These are phyloP conservation scores for Deilephila elpenor DNA, from an alignment of 2,888 invertebrate species.

Conservation along the genomic window DNA sequence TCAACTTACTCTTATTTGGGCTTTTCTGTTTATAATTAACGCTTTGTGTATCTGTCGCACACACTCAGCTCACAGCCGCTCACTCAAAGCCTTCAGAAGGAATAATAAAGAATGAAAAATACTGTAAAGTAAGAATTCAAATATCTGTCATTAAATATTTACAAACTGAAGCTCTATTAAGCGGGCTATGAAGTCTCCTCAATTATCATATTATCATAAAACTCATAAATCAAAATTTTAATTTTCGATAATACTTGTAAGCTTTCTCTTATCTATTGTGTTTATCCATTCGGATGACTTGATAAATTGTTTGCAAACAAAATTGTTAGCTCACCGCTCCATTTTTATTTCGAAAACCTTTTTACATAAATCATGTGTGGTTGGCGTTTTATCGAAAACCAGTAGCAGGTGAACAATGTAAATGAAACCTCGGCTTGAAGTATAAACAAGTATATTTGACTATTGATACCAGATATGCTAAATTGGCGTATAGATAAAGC, in stretches of 20 bases:
- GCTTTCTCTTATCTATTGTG: neutral
- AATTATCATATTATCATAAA: too few relatives aligned
- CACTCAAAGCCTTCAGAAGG: too few relatives aligned
- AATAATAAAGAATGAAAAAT: too few relatives aligned
- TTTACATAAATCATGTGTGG: slow-evolving; percentile 6
- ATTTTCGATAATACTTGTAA: neutral
- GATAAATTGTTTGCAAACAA: neutral
- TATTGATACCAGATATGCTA: neutral
- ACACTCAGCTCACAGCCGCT: too few relatives aligned
- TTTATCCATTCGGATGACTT: neutral
- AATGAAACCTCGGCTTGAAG: slow-evolving; percentile 3
- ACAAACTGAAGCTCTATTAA: too few relatives aligned
- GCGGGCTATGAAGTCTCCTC: too few relatives aligned
- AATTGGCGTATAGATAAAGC: slow-evolving; percentile 4
- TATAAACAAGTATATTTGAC: slow-evolving; percentile 9
- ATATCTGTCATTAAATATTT: too few relatives aligned
- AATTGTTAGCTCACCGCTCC: neutral
- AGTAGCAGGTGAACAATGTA: slow-evolving; percentile 16
- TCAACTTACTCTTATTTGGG: too few relatives aligned
- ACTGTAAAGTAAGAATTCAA: too few relatives aligned
- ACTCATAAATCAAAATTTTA: too few relatives aligned
- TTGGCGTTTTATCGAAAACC: slow-evolving; percentile 4
- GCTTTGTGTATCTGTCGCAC: too few relatives aligned
- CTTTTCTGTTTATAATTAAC: too few relatives aligned
- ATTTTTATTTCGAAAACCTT: neutral